Percentiles rank a stretch among this genome's conserved stretches.
Conservation (phyloP, 2,113 vertebrate species). For the Hyperoodon ampullatus region DNA sequence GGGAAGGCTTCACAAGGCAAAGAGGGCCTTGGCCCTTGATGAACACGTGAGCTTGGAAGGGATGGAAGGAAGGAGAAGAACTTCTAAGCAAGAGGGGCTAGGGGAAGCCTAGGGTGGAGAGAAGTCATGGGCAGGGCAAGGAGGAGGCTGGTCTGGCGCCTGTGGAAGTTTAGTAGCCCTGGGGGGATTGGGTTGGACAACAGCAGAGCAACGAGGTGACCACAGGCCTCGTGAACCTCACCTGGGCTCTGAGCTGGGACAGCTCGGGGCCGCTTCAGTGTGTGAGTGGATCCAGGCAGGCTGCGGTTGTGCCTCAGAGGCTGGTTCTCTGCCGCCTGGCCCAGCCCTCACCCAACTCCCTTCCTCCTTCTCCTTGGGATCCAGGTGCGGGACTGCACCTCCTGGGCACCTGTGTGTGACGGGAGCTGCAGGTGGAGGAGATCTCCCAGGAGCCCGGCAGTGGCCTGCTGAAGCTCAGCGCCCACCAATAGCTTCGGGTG, state of each 20-base stretch:
- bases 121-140: fast-evolving
- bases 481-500: slow-evolving; percentile 89
- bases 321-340: not conserved
- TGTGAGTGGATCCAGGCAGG: not conserved
- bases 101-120: not conserved
- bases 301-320: not conserved
- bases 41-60: not conserved
- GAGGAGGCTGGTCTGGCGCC: not conserved
- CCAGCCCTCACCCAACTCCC: not conserved
- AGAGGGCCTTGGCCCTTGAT: not conserved
- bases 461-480: slow-evolving; percentile 83
- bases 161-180: not conserved
- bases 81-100: not conserved
- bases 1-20: not conserved
- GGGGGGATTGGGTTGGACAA: not conserved
- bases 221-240: not conserved
- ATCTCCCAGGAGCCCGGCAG: slow-evolving; percentile 86
- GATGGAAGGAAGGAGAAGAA: not conserved
- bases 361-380: not conserved
- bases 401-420: slow-evolving; percentile 88
- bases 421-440: slow-evolving; percentile 87
- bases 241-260: not conserved
- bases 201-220: not conserved
- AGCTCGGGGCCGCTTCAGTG: not conserved
- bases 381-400: slow-evolving; percentile 88